These are phyloP conservation scores for Marronus borbonicus DNA, from an alignment of 2,888 invertebrate genomes.

Conservation along the genomic window DNA sequence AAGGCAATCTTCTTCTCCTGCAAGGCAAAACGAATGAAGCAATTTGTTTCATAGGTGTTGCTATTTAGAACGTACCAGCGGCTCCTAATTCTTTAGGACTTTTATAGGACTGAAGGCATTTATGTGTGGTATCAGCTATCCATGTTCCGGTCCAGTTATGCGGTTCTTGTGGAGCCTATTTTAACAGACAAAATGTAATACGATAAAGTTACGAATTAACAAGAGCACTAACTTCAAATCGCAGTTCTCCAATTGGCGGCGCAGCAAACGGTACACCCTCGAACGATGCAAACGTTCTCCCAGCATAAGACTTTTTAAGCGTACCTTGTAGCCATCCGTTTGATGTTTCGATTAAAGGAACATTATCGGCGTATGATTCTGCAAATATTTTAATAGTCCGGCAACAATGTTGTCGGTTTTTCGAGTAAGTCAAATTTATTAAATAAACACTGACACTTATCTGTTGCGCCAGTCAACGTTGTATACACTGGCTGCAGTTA, in stretches of 20 bases:
- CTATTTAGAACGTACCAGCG: neutral
- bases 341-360: conserved; percentile 38
- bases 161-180: conserved; percentile 53
- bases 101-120: conserved; percentile 48
- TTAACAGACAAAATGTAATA: neutral
- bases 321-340: conserved; percentile 46
- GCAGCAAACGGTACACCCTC: conserved; percentile 50
- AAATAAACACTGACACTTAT: neutral
- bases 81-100: conserved; percentile 6
- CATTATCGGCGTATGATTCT: neutral
- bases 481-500: too few relatives aligned
- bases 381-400: neutral
- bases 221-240: conserved; percentile 36
- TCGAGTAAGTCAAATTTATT: neutral
- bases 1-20: conserved; percentile 79
- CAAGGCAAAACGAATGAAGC: neutral
- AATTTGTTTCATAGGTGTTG: too few relatives aligned
- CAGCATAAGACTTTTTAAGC: conserved; percentile 36
- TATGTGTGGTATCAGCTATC: conserved; percentile 52
- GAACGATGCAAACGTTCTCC: conserved; percentile 35
- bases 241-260: conserved; percentile 39
- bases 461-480: too few relatives aligned
- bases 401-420: neutral
- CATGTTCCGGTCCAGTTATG: conserved; percentile 55
- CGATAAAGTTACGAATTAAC: neutral